Percentiles rank a stretch among this genome's conserved stretches.
Evolutionary conservation across 2,888 invertebrate genomes (phyloP).

Genomic region (Tetrapedia diversipes): DNA sequence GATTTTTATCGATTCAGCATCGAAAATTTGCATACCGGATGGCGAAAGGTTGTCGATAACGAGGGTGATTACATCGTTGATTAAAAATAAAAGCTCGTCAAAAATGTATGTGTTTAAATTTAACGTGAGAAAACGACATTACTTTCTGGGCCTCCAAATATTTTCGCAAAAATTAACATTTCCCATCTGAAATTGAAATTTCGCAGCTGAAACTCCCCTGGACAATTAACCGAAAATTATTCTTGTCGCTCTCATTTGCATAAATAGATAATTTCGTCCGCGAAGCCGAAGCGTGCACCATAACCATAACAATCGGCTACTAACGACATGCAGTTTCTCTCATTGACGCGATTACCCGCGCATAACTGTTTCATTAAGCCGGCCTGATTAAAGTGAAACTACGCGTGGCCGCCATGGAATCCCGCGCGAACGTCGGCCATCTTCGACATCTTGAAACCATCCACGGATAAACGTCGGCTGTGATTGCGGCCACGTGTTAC

Average conservation of each 20-base stretch:
- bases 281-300: background rate
- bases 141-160: too few relatives aligned
- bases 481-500: conserved; percentile 59
- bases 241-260: background rate
- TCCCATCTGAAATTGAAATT: background rate
- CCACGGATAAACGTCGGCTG: conserved; percentile 46
- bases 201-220: background rate
- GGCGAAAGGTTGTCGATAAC: too few relatives aligned
- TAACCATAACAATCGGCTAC: conserved; percentile 22
- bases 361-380: conserved; percentile 22
- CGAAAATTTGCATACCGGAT: too few relatives aligned
- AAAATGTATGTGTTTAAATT: too few relatives aligned
- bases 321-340: conserved; percentile 17
- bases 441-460: conserved; percentile 50
- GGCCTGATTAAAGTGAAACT: conserved; percentile 2
- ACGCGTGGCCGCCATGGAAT: conserved; percentile 36
- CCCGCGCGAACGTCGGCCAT: conserved; percentile 27
- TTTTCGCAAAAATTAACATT: background rate
- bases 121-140: too few relatives aligned
- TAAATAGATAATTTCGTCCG: background rate
- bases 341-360: conserved; percentile 1
- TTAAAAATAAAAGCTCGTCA: too few relatives aligned
- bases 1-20: too few relatives aligned
- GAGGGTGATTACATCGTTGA: too few relatives aligned
- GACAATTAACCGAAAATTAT: background rate